Evolutionary conservation across 2,888 invertebrate species (phyloP).

Genomic region (Melanargia galathea): DNA sequence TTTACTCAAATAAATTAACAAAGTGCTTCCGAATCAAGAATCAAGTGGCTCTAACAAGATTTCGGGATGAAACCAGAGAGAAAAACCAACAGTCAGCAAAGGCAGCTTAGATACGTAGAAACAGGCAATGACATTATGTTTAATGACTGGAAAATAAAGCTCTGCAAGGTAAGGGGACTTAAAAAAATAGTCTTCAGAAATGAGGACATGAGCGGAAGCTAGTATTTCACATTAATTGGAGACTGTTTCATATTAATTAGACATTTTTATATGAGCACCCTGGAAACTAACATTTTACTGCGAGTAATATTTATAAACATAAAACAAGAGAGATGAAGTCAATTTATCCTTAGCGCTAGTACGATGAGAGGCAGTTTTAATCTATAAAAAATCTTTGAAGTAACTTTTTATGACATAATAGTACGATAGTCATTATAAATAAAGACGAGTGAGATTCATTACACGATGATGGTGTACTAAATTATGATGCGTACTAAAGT

Average conservation of each 20-base stretch:
- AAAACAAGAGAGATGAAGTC: slow-evolving; percentile 21
- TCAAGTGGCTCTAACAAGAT: no score
- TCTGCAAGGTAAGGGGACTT: not conserved
- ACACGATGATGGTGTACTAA: slow-evolving; percentile 23
- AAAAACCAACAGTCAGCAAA: no score
- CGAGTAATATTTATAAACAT: slow-evolving; percentile 12
- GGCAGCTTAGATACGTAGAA: no score
- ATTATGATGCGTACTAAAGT: not conserved
- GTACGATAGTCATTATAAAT: slow-evolving; percentile 16
- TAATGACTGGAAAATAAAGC: not conserved
- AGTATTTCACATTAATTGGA: not conserved
- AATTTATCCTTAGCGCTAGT: slow-evolving; percentile 20
- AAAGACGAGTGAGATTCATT: slow-evolving; percentile 24
- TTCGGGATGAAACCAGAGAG: no score
- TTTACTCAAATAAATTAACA: no score
- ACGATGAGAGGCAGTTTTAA: slow-evolving; percentile 25
- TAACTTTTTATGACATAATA: slow-evolving; percentile 25
- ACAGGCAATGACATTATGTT: no score
- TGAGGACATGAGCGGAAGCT: not conserved
- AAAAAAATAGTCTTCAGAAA: no score
- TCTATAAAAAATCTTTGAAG: slow-evolving; percentile 24
- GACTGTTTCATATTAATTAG: not conserved
- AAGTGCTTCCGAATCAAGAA: no score
- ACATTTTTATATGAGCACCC: not conserved
- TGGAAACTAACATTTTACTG: slow-evolving; percentile 3